phyloP scores from a whole-genome alignment of 2,113 vertebrate species.

The Salvelinus namaycush region DNA sequence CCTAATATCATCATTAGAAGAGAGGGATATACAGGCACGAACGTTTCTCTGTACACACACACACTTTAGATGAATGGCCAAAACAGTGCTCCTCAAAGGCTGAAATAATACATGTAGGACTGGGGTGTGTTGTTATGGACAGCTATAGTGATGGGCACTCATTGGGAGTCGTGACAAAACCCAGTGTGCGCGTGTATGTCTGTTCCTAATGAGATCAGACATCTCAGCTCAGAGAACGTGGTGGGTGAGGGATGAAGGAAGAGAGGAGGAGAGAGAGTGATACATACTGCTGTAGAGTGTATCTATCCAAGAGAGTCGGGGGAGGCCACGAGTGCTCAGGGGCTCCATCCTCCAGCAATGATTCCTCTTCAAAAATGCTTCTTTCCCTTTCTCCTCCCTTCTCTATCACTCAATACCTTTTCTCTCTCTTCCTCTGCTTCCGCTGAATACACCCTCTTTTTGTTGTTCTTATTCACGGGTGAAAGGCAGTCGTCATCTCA shows the following conservation, averaged over 20 bases:
- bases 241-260: neutral
- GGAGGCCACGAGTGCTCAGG: slow-evolving; percentile 89
- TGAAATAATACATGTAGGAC: neutral
- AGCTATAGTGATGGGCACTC: slow-evolving; percentile 44
- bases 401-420: no score
- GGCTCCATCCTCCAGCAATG: slow-evolving; percentile 85
- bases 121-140: slow-evolving; percentile 37
- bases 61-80: neutral
- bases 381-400: slow-evolving; percentile 11
- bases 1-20: no score
- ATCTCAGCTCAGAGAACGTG: slow-evolving; percentile 23
- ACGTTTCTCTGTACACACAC: no score
- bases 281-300: slow-evolving; percentile 98
- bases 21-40: no score
- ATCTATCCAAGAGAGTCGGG: slow-evolving; percentile 97
- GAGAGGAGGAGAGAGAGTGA: neutral
- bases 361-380: slow-evolving; percentile 34
- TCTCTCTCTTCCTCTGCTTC: neutral
- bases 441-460: neutral
- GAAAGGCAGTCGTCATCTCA: slow-evolving; percentile 71
- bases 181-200: slow-evolving; percentile 1
- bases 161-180: slow-evolving; percentile 45
- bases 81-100: neutral
- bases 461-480: neutral
- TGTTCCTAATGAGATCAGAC: slow-evolving; percentile 35